phyloP scores from a whole-genome alignment of 2,113 vertebrate genomes.

The Aepyceros melampus region DNA sequence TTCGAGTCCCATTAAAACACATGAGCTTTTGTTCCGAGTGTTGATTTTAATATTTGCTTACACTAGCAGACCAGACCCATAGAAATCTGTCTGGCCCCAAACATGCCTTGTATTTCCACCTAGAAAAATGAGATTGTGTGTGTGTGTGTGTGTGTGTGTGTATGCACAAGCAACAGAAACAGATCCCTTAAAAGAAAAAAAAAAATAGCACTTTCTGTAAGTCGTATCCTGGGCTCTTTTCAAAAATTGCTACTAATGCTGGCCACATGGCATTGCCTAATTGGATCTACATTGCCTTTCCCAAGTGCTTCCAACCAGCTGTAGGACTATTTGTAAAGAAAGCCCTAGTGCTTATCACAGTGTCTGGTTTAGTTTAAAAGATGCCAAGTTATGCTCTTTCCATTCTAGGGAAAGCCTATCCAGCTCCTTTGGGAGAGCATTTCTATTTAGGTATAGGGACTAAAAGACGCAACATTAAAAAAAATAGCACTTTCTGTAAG shows the following conservation, averaged over 20 bases:
- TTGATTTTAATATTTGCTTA: conserved; percentile 48
- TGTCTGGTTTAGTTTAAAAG: conserved; percentile 43
- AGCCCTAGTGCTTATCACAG: conserved; percentile 14
- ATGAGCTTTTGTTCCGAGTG: conserved; percentile 23
- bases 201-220: conserved; percentile 10
- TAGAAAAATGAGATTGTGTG: not conserved
- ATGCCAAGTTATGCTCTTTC: conserved; percentile 28
- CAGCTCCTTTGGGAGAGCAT: not conserved
- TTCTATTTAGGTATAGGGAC: not conserved
- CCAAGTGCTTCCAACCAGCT: conserved; percentile 23
- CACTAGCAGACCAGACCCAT: not conserved
- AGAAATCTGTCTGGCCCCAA: not conserved
- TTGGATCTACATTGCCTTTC: conserved; percentile 28
- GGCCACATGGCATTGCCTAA: conserved; percentile 32
- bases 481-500: conserved; percentile 1
- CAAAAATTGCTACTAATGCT: conserved; percentile 41
- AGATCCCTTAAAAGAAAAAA: not conserved
- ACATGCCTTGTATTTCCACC: not conserved
- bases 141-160: not conserved
- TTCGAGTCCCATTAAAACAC: conserved; percentile 37
- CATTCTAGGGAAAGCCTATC: not conserved
- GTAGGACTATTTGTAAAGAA: conserved; percentile 55
- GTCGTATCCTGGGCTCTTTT: conserved; percentile 18
- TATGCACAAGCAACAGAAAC: not conserved
- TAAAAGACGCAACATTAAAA: not conserved